Base-by-base conservation (phyloP, 2,888 invertebrate species). In the Ochropacha duplaris region DNA sequence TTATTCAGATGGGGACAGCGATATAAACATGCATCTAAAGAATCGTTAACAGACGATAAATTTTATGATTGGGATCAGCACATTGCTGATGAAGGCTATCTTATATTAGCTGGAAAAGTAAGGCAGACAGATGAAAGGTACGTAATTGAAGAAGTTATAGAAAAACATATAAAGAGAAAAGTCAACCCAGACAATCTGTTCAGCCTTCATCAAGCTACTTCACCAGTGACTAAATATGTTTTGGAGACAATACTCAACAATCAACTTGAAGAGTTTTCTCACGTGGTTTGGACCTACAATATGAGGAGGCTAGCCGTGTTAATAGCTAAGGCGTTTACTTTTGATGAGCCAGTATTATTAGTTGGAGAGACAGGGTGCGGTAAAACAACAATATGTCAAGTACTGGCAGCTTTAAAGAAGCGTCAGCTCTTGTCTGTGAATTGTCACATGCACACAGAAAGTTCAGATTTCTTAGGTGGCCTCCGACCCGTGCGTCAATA, bases 321-420 rank as follows among this genome's bases (percentile, higher is more conserved):
- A 16, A 95, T 96, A 1, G 95, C 95, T 0, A 97, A 99, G 88
- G 97, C 99, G 0, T 94, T 98, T 69, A 94, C 96, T 66, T 99
- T 98, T 77, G 94, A 96, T 71, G 99, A 99, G 84, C 99, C 99
- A 0, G 97, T 99, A 0, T 87, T 99, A 51, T 90, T 99, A 49
- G 98, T 99, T 0, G 99, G 99, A 11, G 99, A 99, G 80, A 99
- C 99, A 1, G 99, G 99, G 0, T 98, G 99, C 79, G 99, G 99
- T 0, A 99, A 99, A 93, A 99, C 99, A 0, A 99, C 99, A 0
- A 95, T 99, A 4, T 99, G 98, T 73, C 98, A 99, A 90, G 92
- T 99, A 19, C 93, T 98, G 55, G 96, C 98, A 5, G 94, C 95
- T 28, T 92, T 96, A 56, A 94, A 94, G 61, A 85, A 92, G 1